Conservation (phyloP, 2,797 vertebrate genomes). For the Mus caroli region DNA sequence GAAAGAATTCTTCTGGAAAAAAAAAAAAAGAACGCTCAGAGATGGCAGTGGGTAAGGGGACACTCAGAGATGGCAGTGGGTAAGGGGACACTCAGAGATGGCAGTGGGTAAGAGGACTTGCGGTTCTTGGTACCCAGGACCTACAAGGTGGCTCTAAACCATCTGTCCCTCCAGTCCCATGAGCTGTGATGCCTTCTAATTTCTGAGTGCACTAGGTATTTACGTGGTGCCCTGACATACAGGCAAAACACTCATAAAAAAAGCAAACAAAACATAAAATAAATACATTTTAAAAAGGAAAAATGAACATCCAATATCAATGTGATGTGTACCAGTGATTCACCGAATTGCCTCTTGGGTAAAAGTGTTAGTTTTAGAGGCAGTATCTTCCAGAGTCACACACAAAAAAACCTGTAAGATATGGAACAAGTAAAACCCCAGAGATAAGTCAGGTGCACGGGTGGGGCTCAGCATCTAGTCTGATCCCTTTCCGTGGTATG, state of each 20-base stretch:
- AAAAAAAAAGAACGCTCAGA: neutral
- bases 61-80: neutral
- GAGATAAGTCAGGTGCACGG: neutral
- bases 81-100: too few relatives aligned
- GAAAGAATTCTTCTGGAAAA: neutral
- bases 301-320: neutral
- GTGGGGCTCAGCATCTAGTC: neutral
- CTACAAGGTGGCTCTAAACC: neutral
- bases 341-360: neutral
- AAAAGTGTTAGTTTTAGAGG: neutral
- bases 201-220: too few relatives aligned
- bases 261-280: neutral
- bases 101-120: neutral
- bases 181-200: neutral
- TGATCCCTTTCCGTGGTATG: neutral
- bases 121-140: neutral
- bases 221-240: neutral
- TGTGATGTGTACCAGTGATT: neutral
- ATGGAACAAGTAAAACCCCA: neutral
- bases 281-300: neutral
- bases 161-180: neutral
- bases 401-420: neutral
- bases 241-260: neutral
- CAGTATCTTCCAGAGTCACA: conserved; percentile 7
- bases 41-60: neutral